Conservation (phyloP, 2,113 vertebrate genomes). For the Xenopus tropicalis region DNA sequence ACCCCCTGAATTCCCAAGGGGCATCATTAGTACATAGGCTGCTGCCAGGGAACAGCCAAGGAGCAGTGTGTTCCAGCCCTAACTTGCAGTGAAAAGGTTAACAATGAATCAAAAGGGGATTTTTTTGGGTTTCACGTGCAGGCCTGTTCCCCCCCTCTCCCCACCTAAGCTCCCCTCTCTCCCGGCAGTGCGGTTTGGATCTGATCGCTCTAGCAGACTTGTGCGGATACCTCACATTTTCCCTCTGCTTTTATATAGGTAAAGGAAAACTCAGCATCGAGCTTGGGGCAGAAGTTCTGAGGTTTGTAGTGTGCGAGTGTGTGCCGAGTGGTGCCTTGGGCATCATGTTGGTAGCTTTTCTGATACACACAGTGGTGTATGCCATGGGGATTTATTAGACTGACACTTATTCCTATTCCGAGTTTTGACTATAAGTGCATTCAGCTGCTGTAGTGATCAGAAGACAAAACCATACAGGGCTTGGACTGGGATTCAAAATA, state of each 20-base stretch:
- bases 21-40: background rate
- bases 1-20: background rate
- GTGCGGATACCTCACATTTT: slow-evolving; percentile 19
- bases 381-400: too few relatives aligned
- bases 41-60: background rate
- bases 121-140: slow-evolving; percentile 6
- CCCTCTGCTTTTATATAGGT: background rate
- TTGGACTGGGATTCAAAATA: too few relatives aligned
- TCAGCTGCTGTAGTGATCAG: too few relatives aligned
- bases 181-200: background rate
- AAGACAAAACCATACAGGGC: too few relatives aligned
- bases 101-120: background rate
- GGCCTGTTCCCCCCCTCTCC: background rate
- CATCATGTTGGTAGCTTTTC: too few relatives aligned
- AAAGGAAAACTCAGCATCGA: slow-evolving; percentile 13
- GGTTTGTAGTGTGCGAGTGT: too few relatives aligned
- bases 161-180: background rate
- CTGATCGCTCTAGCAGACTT: slow-evolving; percentile 31
- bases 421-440: too few relatives aligned
- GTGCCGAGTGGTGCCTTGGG: too few relatives aligned
- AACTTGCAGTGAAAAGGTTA: background rate
- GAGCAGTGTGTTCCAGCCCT: background rate
- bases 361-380: too few relatives aligned
- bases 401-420: too few relatives aligned
- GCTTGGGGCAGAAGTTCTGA: slow-evolving; percentile 5